Evolutionary conservation across 2,113 vertebrate species (phyloP).

Genomic region (Tapirus terrestris): DNA sequence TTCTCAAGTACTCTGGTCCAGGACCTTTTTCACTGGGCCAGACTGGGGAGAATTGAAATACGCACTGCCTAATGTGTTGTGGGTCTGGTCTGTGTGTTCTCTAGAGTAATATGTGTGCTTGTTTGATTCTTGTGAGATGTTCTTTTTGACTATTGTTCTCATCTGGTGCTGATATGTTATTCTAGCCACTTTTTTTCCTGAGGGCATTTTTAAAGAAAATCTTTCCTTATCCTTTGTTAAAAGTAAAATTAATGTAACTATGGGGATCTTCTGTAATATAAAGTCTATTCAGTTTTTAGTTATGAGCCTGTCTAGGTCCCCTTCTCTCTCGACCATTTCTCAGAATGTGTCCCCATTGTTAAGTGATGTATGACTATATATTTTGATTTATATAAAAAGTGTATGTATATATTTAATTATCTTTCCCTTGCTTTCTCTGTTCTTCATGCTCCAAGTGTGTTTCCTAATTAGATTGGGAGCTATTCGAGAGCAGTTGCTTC

Average conservation of each 20-base stretch:
- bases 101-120: background rate
- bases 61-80: background rate
- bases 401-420: background rate
- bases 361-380: too few species aligned
- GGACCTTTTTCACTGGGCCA: background rate
- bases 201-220: background rate
- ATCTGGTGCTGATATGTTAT: background rate
- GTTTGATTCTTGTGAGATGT: background rate
- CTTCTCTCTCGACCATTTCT: too few species aligned
- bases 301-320: background rate
- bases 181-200: background rate
- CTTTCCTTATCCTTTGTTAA: background rate
- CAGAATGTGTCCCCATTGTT: too few species aligned
- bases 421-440: background rate
- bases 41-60: background rate
- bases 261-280: background rate
- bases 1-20: background rate
- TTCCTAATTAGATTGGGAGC: background rate
- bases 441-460: background rate
- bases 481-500: background rate
- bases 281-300: background rate
- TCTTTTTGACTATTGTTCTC: background rate
- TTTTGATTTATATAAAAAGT: background rate
- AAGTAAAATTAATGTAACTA: background rate
- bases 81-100: background rate